Evolutionary conservation across 2,797 vertebrate species (phyloP).

Genomic region (Phrynocephalus forsythii): DNA sequence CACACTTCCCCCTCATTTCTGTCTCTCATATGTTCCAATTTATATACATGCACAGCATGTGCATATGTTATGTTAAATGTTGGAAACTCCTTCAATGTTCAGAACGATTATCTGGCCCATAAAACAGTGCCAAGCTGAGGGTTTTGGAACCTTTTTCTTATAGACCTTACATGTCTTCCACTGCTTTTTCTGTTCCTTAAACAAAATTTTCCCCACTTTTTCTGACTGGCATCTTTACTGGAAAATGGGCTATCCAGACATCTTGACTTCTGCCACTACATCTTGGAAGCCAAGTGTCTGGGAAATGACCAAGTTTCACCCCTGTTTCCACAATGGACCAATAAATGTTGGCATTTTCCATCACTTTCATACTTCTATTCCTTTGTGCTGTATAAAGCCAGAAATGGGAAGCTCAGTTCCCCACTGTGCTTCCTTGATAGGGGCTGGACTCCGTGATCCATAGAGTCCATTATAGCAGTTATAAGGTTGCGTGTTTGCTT

Average conservation of each 20-base stretch:
- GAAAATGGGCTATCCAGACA: not conserved
- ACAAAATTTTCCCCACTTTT: not conserved
- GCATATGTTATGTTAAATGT: slow-evolving; percentile 2
- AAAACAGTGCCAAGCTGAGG: not conserved
- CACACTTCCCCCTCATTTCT: not conserved
- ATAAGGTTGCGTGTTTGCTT: not conserved
- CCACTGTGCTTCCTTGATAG: too few relatives aligned
- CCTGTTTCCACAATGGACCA: not conserved
- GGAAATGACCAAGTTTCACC: slow-evolving; percentile 7
- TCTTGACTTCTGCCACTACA: not conserved
- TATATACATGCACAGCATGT: not conserved
- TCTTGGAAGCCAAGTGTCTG: not conserved
- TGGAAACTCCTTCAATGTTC: slow-evolving; percentile 6
- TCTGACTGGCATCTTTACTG: not conserved
- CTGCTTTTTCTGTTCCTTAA: slow-evolving; percentile 11
- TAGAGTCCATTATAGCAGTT: too few relatives aligned
- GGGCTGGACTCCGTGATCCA: too few relatives aligned
- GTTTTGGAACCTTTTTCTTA: not conserved
- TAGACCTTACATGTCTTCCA: not conserved
- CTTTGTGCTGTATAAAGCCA: too few relatives aligned
- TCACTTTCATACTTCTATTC: too few relatives aligned
- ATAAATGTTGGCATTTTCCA: slow-evolving; percentile 20
- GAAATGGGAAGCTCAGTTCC: too few relatives aligned
- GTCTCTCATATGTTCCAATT: not conserved
- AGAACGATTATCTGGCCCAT: not conserved